phyloP scores from a whole-genome alignment of 1,140 invertebrate genomes.

The Dendrolimus punctatus region DNA sequence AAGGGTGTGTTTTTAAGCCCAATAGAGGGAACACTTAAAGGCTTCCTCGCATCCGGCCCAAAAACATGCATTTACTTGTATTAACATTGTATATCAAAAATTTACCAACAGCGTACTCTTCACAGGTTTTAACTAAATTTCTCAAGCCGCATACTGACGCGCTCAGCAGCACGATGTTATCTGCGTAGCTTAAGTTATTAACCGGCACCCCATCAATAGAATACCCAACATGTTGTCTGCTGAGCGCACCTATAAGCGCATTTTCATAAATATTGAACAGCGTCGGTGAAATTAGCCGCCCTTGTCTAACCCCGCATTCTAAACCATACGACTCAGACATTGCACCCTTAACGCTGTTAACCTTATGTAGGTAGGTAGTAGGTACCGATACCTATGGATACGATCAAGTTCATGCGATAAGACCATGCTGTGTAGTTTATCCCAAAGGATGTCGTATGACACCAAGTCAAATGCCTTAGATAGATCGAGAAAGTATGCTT shows the following conservation, averaged over 20 bases:
- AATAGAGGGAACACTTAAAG: no score
- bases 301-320: slow-evolving; percentile 9
- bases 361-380: slow-evolving; percentile 3
- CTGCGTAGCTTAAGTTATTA: background rate
- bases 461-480: background rate
- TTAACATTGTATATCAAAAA: slow-evolving; percentile 8
- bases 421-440: background rate
- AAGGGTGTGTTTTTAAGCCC: no score
- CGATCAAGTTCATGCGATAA: background rate
- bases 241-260: slow-evolving; percentile 8
- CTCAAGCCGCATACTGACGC: background rate
- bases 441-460: slow-evolving; percentile 2
- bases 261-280: slow-evolving; percentile 12
- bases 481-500: slow-evolving; percentile 1
- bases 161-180: slow-evolving; percentile 9
- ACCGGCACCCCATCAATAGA: slow-evolving; percentile 6
- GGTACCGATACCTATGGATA: background rate
- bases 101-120: slow-evolving; percentile 4
- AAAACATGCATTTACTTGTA: slow-evolving; percentile 10
- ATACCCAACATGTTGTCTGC: slow-evolving; percentile 5
- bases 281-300: slow-evolving; percentile 8
- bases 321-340: slow-evolving; percentile 7
- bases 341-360: slow-evolving; percentile 8
- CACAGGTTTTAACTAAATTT: slow-evolving; percentile 2
- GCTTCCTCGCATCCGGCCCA: background rate